Base-by-base conservation (phyloP, 1,140 invertebrate species). In the Dendroctonus ponderosae region DNA sequence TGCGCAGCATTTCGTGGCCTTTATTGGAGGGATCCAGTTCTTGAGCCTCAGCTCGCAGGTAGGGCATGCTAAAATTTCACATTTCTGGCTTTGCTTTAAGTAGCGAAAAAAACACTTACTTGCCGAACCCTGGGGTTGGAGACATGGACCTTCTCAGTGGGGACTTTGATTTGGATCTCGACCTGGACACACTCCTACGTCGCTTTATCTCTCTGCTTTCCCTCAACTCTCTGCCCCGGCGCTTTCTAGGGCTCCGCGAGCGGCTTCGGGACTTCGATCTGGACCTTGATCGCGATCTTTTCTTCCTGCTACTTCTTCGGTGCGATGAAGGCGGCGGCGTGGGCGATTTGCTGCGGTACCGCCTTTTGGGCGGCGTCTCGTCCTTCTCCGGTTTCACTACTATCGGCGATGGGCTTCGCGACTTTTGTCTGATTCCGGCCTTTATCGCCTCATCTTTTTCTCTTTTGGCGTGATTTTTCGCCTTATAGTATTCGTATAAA, bases 401-500 rank as follows among this genome's bases (percentile, higher is more conserved):
- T 71, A 93, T 88, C 0, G 91, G 90, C 43, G 86, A 88, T 0
- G 90, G 89, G 6, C 89, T 91, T 64, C 83, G 85, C 0, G 91
- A 91, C 72, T 85, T 87, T 62, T 86, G 82, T 66, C 92, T 80
- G 12, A 85, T 72, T 39, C 92, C 92, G 26, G 81, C 82, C 8
- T 80, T 80, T 54, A 94, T 89, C 51, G 91, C 90, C 52, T 95
- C 90, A 75, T 96, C 93, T 79, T 95, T 96, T 71, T 90, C 86
- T 76, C 94, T 94, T 66, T 89, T 86, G 0, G 94, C 93, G 51
- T 87, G 83, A 80, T 94, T 93, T 81, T 98, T 99, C 0, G 94
- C 92, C 82, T 94, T 95, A 80, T 94, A 98, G 81, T 97, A 99
- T 82, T 98, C 96, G 80, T 97, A 98, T 15, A 99, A 82, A 64